Conservation (phyloP, 1,140 invertebrate species). For the Aphis gossypii region DNA sequence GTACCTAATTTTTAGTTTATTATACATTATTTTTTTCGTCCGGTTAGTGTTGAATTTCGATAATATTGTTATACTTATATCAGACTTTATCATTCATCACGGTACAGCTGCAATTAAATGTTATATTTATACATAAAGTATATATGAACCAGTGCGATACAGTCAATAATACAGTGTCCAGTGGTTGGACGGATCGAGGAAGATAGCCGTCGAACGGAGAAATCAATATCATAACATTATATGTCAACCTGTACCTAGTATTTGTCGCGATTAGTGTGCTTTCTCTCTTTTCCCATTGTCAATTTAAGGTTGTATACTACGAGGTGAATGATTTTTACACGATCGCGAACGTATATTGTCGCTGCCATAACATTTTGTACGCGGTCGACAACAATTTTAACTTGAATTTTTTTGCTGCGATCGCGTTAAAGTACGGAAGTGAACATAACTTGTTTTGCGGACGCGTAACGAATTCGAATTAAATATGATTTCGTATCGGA, state of each 20-base stretch:
- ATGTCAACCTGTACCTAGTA: not conserved
- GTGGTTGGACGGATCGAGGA: not conserved
- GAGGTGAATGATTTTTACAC: not conserved
- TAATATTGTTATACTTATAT: not conserved
- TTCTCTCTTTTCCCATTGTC: conserved; percentile 32
- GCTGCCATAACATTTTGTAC: not conserved
- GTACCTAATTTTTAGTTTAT: not conserved
- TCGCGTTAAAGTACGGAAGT: conserved; percentile 10
- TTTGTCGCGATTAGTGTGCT: not conserved
- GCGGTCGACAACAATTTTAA: not conserved
- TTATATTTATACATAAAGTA: not conserved
- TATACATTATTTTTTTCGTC: not conserved
- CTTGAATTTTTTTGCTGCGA: not conserved
- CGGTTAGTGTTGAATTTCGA: not conserved
- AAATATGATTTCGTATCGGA: conserved; percentile 20
- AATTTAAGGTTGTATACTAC: not conserved
- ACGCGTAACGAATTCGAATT: conserved; percentile 29
- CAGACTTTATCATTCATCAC: not conserved
- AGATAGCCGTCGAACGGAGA: conserved; percentile 1
- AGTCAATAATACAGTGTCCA: not conserved
- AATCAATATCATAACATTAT: conserved; percentile 11
- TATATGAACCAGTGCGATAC: not conserved
- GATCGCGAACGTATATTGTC: not conserved
- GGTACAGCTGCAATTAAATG: not conserved
- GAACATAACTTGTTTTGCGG: conserved; percentile 27